Percentiles rank a stretch among this genome's conserved stretches.
phyloP scores from a whole-genome alignment of 2,888 invertebrate genomes.

The Automeris io region DNA sequence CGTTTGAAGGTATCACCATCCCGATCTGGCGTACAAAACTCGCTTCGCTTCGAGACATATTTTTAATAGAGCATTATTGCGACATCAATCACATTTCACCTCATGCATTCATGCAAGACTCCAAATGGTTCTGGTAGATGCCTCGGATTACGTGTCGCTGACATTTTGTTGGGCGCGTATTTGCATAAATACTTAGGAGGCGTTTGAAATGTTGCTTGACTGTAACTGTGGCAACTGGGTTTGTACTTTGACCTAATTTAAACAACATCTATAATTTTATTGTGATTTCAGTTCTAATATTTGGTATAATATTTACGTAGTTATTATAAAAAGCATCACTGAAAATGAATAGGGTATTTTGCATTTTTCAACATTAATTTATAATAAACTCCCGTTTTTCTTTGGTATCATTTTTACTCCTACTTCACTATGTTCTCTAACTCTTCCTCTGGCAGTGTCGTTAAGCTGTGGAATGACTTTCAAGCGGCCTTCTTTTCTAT shows the following conservation, averaged over 20 bases:
- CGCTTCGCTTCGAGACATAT: constrained; percentile 19
- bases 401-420: no score
- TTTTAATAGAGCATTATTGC: constrained; percentile 25
- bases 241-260: constrained; percentile 6
- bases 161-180: constrained; percentile 46
- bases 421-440: no score
- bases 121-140: constrained; percentile 5
- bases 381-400: no score
- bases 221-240: constrained; percentile 12
- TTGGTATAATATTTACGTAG: no score
- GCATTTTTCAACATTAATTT: no score
- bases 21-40: constrained; percentile 15
- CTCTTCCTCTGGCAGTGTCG: no score
- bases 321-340: no score
- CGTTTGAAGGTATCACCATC: constrained; percentile 16
- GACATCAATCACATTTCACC: constrained; percentile 12
- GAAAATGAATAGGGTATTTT: no score
- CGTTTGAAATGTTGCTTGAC: constrained; percentile 32
- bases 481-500: no score
- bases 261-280: background rate
- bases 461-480: no score
- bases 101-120: constrained; percentile 8
- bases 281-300: constrained; percentile 2
- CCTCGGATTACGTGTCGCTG: constrained; percentile 44
- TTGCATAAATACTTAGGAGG: constrained; percentile 49